Percentiles rank a stretch among this genome's conserved stretches.
Evolutionary conservation across 2,113 vertebrate genomes (phyloP).

Genomic region (Poeciliopsis turrubarensis): DNA sequence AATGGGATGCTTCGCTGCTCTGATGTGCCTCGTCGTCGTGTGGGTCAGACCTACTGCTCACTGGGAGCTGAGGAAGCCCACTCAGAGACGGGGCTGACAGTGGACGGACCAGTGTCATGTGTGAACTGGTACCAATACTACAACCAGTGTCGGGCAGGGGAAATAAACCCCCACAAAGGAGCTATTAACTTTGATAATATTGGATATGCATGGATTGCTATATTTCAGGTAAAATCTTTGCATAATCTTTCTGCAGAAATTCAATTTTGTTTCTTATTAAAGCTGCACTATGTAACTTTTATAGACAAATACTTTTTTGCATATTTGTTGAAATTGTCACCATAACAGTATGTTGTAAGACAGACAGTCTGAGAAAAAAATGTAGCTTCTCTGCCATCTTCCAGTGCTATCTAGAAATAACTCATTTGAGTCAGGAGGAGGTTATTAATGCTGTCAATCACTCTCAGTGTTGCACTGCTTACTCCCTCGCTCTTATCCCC

Average conservation of each 20-base stretch:
- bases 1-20: constrained; percentile 95
- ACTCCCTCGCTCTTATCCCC: too few relatives aligned
- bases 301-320: too few relatives aligned
- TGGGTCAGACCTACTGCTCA: constrained; percentile 84
- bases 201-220: constrained; percentile 98
- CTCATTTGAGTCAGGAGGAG: too few relatives aligned
- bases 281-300: too few relatives aligned
- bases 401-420: too few relatives aligned
- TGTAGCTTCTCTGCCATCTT: too few relatives aligned
- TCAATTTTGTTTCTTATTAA: too few relatives aligned
- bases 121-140: constrained; percentile 98
- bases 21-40: constrained; percentile 86
- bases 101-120: constrained; percentile 73
- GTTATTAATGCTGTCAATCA: too few relatives aligned
- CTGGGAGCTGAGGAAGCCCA: constrained; percentile 76
- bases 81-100: constrained; percentile 37
- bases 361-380: too few relatives aligned
- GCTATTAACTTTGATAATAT: constrained; percentile 99
- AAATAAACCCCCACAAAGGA: constrained; percentile 94
- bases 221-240: constrained; percentile 89
- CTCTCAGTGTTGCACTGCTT: too few relatives aligned
- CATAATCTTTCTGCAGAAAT: neutral
- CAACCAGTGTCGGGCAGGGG: constrained; percentile 89
- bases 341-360: too few relatives aligned
- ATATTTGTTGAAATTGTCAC: too few relatives aligned